Conservation (phyloP, 2,888 invertebrate genomes). For the Caenorhabditis sulstoni region DNA sequence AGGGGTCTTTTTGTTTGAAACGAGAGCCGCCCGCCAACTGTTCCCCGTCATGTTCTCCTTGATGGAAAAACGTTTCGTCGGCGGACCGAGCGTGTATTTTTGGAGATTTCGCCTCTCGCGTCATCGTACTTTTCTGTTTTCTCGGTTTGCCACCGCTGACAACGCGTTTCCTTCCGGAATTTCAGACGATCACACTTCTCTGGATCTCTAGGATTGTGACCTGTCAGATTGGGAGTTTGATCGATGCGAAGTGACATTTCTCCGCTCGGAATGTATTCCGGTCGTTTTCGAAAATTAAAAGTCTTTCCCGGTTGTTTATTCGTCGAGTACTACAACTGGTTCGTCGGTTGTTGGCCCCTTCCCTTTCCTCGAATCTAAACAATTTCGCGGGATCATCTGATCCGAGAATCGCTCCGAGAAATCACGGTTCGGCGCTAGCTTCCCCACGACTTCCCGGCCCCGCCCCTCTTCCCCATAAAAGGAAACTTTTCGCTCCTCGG, state of each 20-base stretch:
- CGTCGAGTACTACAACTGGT: conserved; percentile 51
- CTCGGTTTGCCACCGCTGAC: too few species aligned
- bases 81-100: conserved; percentile 25
- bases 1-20: conserved; percentile 53
- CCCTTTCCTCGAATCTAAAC: conserved; percentile 39
- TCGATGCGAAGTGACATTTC: too few species aligned
- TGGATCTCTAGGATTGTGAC: too few species aligned
- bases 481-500: conserved; percentile 35
- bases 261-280: too few species aligned
- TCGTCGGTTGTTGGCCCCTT: conserved; percentile 41
- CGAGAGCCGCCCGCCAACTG: conserved; percentile 49
- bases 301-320: conserved; percentile 26
- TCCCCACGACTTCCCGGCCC: too few species aligned
- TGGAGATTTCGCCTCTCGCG: conserved; percentile 8
- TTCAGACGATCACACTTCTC: too few species aligned
- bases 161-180: too few species aligned
- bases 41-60: conserved; percentile 33
- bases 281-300: background rate
- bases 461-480: conserved; percentile 50
- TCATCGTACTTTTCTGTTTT: conserved; percentile 20
- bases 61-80: conserved; percentile 48
- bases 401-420: background rate
- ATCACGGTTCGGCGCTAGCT: background rate
- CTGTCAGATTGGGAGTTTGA: too few species aligned
- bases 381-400: conserved; percentile 28